phyloP scores from a whole-genome alignment of 64 coral and sea anemone genomes.

The Actinia equina region DNA sequence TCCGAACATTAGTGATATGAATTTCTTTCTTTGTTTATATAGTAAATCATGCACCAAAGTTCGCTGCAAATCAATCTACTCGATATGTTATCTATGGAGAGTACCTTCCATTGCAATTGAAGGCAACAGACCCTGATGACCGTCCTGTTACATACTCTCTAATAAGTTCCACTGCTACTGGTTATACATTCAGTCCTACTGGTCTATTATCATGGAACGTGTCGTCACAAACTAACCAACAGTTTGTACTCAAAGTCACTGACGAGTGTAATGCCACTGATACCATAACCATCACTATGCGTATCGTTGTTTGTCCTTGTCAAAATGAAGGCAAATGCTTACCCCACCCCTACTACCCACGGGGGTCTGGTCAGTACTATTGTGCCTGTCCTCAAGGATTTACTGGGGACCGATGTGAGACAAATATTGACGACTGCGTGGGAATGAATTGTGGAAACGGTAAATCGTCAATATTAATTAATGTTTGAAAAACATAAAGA shows the following conservation, averaged over 20 bases:
- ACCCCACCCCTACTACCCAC: slow-evolving; percentile 35
- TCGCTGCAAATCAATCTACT: not conserved
- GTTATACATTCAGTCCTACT: slow-evolving; percentile 14
- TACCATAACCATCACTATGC: slow-evolving; percentile 9
- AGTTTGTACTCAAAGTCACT: slow-evolving; percentile 21
- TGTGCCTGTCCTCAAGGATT: slow-evolving; percentile 36
- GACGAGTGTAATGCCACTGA: slow-evolving; percentile 31
- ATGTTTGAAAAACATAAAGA: not conserved
- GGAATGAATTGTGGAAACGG: slow-evolving; percentile 25
- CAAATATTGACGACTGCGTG: slow-evolving; percentile 32
- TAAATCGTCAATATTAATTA: not conserved
- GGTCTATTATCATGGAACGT: slow-evolving; percentile 5
- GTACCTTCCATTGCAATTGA: not conserved
- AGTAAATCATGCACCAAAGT: slow-evolving; percentile 44
- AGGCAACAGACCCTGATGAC: slow-evolving; percentile 31
- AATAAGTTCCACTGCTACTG: slow-evolving; percentile 1
- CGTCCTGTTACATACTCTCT: slow-evolving; percentile 35
- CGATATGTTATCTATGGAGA: slow-evolving; percentile 11
- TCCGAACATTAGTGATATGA: not conserved
- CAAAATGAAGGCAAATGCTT: slow-evolving; percentile 41
- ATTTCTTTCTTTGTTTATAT: not conserved
- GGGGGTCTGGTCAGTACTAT: slow-evolving; percentile 46
- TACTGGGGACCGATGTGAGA: slow-evolving; percentile 40
- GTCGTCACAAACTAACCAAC: not conserved
- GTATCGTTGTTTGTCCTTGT: slow-evolving; percentile 27